Evolutionary conservation across 2,797 vertebrate species (phyloP).

Genomic region (Eurystomus glaucurus): DNA sequence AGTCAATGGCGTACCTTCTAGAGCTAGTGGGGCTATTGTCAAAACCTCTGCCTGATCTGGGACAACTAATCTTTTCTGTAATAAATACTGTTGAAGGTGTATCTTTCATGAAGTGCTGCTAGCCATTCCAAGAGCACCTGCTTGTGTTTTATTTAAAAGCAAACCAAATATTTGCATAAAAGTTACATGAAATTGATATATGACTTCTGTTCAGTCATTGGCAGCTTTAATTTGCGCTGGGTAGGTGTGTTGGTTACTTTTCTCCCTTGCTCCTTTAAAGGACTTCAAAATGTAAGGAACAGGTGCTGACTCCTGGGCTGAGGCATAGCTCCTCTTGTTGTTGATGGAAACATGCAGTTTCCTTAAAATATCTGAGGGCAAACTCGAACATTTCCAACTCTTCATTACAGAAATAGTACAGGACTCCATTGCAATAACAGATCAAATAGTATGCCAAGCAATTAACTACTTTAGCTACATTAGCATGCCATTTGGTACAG

Average conservation of each 20-base stretch:
- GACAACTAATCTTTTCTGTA: rapidly evolving
- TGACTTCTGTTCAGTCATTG: not conserved
- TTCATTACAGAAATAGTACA: not conserved
- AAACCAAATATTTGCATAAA: not conserved
- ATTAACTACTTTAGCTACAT: not conserved
- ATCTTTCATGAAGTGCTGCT: not conserved
- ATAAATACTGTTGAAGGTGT: not conserved
- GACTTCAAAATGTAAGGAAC: no score
- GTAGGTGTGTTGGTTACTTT: not conserved
- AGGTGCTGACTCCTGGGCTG: no score
- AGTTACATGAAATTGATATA: not conserved
- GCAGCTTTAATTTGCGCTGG: not conserved
- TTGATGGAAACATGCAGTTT: not conserved
- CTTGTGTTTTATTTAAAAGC: not conserved
- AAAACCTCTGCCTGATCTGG: not conserved
- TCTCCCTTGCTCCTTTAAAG: no score
- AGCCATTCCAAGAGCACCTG: not conserved
- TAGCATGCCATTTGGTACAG: not conserved
- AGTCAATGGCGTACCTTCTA: not conserved
- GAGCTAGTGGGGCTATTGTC: not conserved
- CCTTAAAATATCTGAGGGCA: not conserved
- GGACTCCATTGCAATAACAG: not conserved
- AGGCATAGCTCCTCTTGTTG: not conserved
- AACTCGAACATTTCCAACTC: not conserved
- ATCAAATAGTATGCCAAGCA: not conserved